Conservation (phyloP, 2,113 vertebrate species). For the Cairina moschata region DNA sequence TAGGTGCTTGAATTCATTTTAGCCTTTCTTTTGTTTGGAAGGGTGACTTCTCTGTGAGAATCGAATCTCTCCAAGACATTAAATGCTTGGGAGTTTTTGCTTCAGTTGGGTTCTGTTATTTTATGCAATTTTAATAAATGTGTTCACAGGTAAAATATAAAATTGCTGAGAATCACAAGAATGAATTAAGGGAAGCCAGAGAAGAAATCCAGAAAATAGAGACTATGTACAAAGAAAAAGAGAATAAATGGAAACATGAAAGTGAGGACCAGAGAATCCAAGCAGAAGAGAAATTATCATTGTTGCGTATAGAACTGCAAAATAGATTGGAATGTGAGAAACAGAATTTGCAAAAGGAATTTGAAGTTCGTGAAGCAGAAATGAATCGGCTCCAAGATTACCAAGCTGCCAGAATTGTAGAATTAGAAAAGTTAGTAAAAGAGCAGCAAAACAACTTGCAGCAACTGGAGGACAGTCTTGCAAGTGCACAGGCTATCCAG, state of each 20-base stretch:
- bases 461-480: constrained; percentile 77
- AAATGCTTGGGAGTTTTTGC: neutral
- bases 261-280: constrained; percentile 25
- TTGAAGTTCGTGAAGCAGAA: constrained; percentile 65
- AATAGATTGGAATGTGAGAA: constrained; percentile 68
- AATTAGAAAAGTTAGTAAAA: constrained; percentile 74
- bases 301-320: constrained; percentile 50
- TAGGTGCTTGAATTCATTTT: neutral
- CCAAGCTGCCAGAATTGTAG: constrained; percentile 73
- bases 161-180: constrained; percentile 71
- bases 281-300: constrained; percentile 51
- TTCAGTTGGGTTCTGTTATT: neutral
- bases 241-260: constrained; percentile 67
- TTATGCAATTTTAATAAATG: neutral
- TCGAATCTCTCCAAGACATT: neutral
- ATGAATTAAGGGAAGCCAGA: constrained; percentile 59
- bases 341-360: constrained; percentile 56
- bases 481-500: constrained; percentile 60
- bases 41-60: neutral
- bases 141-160: constrained; percentile 72
- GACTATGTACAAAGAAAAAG: constrained; percentile 57
- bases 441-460: constrained; percentile 77
- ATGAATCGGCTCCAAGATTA: constrained; percentile 66
- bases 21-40: neutral
- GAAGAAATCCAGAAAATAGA: constrained; percentile 67